Percentiles rank a stretch among this genome's conserved stretches.
Evolutionary conservation across 2,888 invertebrate species (phyloP).

Genomic region (Cyaniris semiargus): DNA sequence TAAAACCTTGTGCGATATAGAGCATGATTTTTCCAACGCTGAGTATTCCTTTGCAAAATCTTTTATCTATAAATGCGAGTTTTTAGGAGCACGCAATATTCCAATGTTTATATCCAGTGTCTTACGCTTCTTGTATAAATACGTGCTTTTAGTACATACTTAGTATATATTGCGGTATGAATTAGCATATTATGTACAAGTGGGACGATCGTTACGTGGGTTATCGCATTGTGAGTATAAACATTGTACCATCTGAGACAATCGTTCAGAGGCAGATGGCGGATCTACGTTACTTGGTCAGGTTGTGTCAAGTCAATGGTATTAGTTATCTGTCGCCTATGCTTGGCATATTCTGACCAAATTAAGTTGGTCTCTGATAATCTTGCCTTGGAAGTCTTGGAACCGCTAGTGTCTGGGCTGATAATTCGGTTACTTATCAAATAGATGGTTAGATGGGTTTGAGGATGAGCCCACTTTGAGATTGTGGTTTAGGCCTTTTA

Average conservation of each 20-base stretch:
- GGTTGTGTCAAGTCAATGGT: neutral
- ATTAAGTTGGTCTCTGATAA: neutral
- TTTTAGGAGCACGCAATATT: neutral
- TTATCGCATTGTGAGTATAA: conserved; percentile 13
- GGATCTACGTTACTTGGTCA: neutral
- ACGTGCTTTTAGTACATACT: conserved; percentile 10
- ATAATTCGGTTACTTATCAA: neutral
- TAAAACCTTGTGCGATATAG: too few species aligned
- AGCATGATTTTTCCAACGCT: too few species aligned
- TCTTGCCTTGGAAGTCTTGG: neutral
- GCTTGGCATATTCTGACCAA: neutral
- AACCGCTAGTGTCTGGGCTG: neutral
- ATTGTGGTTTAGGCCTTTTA: neutral
- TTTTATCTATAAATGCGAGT: too few species aligned
- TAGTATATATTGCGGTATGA: conserved; percentile 21
- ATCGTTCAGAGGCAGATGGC: neutral
- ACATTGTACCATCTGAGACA: neutral
- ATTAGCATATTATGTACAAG: conserved; percentile 24
- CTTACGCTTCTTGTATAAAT: neutral
- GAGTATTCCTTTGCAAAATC: too few species aligned
- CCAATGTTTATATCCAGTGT: neutral
- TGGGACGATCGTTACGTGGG: conserved; percentile 22
- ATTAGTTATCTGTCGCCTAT: neutral
- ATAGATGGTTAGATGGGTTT: too few species aligned
- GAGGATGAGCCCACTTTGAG: too few species aligned